Conservation (phyloP, 2,797 vertebrate species). For the Psittacula echo region DNA sequence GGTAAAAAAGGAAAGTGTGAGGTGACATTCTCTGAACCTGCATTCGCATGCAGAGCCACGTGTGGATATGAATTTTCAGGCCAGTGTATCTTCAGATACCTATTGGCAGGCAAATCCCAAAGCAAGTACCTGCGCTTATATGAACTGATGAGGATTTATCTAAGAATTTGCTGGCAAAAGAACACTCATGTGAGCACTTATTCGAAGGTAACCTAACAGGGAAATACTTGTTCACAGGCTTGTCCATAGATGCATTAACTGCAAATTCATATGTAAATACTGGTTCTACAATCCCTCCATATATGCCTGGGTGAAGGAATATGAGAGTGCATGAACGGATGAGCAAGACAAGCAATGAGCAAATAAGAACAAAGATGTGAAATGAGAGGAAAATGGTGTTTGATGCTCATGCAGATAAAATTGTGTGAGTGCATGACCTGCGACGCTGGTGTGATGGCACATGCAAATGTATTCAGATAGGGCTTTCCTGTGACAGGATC, state of each 20-base stretch:
- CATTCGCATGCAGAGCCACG: constrained; percentile 39
- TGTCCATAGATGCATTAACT: constrained; percentile 1
- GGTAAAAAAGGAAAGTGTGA: not conserved
- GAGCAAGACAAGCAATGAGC: not conserved
- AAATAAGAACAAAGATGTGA: not conserved
- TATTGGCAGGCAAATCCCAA: constrained; percentile 62
- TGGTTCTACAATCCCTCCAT: not conserved
- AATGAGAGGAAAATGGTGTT: not conserved
- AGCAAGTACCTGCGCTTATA: constrained; percentile 42
- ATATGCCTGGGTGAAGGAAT: not conserved
- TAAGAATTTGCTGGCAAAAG: constrained; percentile 47
- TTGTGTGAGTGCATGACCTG: accelerated
- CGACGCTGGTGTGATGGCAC: not conserved
- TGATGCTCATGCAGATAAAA: accelerated
- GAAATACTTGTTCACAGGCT: constrained; percentile 38
- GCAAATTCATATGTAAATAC: constrained; percentile 1
- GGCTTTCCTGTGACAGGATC: not conserved
- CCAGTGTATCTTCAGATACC: not conserved
- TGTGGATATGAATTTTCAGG: constrained; percentile 53
- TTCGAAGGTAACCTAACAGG: not conserved
- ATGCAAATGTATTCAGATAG: accelerated
- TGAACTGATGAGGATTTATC: constrained; percentile 62
- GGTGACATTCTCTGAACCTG: constrained; percentile 37
- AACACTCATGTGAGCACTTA: constrained; percentile 19
- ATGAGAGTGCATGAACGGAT: not conserved